phyloP scores from a whole-genome alignment of 2,888 invertebrate species.

The Diaphora mendica region DNA sequence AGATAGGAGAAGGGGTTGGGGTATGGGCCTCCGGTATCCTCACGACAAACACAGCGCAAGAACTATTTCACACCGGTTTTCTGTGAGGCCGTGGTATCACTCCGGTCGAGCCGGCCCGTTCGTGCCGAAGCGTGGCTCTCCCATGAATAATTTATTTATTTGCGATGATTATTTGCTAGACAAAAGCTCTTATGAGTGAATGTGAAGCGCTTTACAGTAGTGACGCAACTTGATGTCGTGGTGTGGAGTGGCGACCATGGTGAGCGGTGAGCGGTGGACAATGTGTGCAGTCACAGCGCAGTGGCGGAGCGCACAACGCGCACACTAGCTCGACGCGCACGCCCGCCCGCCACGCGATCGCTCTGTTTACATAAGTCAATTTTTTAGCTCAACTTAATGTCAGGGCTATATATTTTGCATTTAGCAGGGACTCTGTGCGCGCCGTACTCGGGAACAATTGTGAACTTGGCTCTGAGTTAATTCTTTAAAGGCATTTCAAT shows the following conservation, averaged over 20 bases:
- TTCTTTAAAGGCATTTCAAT: neutral
- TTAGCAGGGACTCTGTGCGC: neutral
- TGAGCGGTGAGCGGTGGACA: neutral
- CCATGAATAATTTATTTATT: no score
- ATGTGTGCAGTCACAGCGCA: neutral
- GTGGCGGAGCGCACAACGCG: constrained; percentile 1
- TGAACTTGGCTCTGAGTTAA: neutral
- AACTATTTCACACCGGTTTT: no score
- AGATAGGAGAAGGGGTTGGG: no score
- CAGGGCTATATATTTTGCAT: neutral
- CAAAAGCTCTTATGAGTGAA: neutral
- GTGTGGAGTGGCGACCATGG: neutral
- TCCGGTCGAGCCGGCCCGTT: no score
- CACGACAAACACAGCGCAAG: no score
- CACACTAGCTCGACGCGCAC: constrained; percentile 1
- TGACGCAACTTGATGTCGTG: constrained; percentile 1
- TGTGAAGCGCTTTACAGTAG: neutral
- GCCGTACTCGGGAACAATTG: neutral
- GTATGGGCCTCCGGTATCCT: no score
- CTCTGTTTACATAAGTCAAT: neutral
- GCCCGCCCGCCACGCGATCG: neutral
- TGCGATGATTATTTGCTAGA: neutral
- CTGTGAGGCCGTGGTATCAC: no score
- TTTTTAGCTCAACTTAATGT: constrained; percentile 1
- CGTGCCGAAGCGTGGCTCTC: no score